phyloP scores from a whole-genome alignment of 2,797 vertebrate genomes.

The Loris lydekkerianus region DNA sequence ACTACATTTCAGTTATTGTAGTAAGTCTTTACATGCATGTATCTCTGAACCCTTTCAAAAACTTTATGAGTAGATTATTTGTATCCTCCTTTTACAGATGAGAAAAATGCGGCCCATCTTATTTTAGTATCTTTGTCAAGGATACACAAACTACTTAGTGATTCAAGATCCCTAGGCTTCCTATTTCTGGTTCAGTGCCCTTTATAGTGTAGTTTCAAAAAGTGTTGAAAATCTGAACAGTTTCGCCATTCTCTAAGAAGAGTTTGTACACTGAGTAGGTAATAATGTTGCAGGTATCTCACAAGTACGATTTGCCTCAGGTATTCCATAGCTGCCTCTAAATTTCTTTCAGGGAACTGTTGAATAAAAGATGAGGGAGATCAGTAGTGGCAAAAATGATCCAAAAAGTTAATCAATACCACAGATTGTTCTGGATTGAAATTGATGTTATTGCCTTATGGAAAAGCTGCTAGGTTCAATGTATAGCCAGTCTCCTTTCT shows the following conservation, averaged over 20 bases:
- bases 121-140: constrained; percentile 44
- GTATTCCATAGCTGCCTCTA: constrained; percentile 59
- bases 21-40: constrained; percentile 52
- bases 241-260: constrained; percentile 38
- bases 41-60: constrained; percentile 47
- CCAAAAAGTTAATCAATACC: constrained; percentile 75
- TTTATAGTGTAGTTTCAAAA: constrained; percentile 51
- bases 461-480: constrained; percentile 64
- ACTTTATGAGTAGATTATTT: constrained; percentile 6
- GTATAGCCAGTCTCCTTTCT: constrained; percentile 34
- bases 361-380: constrained; percentile 76
- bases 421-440: constrained; percentile 72
- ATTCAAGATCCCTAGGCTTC: background rate
- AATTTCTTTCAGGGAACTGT: constrained; percentile 57
- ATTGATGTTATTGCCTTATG: constrained; percentile 67
- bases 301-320: constrained; percentile 61
- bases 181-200: constrained; percentile 46
- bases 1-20: constrained; percentile 8
- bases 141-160: constrained; percentile 51
- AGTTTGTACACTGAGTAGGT: constrained; percentile 55
- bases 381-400: constrained; percentile 60
- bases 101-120: background rate
- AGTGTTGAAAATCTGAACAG: constrained; percentile 29
- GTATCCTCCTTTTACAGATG: constrained; percentile 10
- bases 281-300: constrained; percentile 31